phyloP scores from a whole-genome alignment of 2,888 invertebrate genomes.

The Stenchaetothrips biformis region DNA sequence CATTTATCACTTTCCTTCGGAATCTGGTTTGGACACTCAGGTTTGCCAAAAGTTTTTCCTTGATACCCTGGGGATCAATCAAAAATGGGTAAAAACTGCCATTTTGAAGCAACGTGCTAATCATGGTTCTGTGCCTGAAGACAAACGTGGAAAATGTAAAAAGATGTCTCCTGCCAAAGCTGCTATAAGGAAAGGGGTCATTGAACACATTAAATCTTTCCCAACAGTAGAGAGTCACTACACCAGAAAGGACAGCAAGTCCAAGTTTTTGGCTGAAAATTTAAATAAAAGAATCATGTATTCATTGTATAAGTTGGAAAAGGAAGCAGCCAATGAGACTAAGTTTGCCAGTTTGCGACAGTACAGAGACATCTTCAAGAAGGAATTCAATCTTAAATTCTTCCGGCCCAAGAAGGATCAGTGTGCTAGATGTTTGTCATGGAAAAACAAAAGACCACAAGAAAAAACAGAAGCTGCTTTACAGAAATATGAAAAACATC shows the following conservation, averaged over 20 bases:
- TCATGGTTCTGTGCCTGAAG: background rate
- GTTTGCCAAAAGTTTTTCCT: background rate
- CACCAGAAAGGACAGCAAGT: background rate
- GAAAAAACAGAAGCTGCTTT: background rate
- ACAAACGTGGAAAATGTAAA: background rate
- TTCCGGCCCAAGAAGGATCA: background rate
- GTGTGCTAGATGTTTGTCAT: background rate
- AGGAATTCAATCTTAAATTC: background rate
- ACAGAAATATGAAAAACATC: background rate
- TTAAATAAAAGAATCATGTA: background rate
- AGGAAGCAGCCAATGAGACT: background rate
- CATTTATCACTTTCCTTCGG: background rate
- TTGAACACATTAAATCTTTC: background rate
- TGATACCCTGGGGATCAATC: background rate
- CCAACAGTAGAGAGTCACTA: background rate
- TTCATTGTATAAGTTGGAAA: background rate
- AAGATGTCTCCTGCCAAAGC: background rate
- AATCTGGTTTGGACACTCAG: background rate
- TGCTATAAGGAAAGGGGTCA: background rate
- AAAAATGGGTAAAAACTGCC: background rate
- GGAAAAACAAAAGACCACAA: background rate
- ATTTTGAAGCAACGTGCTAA: background rate
- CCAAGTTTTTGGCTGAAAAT: background rate
- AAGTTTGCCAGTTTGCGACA: background rate
- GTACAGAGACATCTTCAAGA: background rate